Evolutionary conservation across 2,113 vertebrate genomes (phyloP).

Genomic region (Peromyscus polionotus): DNA sequence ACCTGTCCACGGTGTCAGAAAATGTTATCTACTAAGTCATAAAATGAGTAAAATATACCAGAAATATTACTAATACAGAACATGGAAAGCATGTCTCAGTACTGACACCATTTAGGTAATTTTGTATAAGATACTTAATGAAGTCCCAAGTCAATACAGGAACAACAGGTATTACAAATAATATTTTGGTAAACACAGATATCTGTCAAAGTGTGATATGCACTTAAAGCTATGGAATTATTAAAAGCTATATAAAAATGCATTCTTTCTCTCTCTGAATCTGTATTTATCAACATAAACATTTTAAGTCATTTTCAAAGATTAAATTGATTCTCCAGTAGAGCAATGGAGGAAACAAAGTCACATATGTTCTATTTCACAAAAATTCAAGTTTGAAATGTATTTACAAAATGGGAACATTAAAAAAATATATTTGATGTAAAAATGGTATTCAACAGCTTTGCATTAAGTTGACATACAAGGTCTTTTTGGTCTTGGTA

Average conservation of each 20-base stretch:
- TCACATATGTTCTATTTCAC: not conserved
- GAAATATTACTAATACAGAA: not conserved
- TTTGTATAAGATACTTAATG: not conserved
- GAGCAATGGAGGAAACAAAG: not conserved
- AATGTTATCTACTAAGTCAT: not conserved
- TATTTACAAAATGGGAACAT: slow-evolving; percentile 8
- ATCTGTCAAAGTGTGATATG: not conserved
- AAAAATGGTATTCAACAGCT: slow-evolving; percentile 55
- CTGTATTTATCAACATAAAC: not conserved
- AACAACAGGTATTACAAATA: not conserved
- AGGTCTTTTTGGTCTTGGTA: slow-evolving; percentile 28
- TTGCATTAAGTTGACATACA: slow-evolving; percentile 40
- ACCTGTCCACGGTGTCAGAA: not conserved
- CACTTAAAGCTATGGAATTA: not conserved
- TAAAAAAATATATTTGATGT: slow-evolving; percentile 47
- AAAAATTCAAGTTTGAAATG: slow-evolving; percentile 28
- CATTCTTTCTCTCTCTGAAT: not conserved
- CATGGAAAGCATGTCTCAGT: not conserved
- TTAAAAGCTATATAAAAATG: not conserved
- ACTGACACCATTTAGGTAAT: not conserved
- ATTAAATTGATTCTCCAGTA: slow-evolving; percentile 36
- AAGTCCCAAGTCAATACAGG: not conserved
- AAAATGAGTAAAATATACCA: not conserved
- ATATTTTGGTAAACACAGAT: not conserved
- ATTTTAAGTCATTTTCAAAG: slow-evolving; percentile 25